phyloP scores from a whole-genome alignment of 1,140 invertebrate species.

The Drosophila tristis region DNA sequence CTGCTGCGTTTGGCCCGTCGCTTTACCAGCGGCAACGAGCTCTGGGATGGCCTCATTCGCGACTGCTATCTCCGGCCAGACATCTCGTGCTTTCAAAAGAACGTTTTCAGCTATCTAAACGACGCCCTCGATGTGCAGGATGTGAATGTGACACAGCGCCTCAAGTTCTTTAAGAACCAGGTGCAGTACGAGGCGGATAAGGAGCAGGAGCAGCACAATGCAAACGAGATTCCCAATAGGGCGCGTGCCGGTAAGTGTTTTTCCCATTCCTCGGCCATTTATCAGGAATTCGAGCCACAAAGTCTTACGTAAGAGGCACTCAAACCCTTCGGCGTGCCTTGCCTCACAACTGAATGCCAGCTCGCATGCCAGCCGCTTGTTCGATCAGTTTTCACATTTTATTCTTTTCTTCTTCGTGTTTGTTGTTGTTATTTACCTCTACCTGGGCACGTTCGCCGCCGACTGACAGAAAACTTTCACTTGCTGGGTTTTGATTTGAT shows the following conservation, averaged over 20 bases:
- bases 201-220: conserved; percentile 54
- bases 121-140: conserved; percentile 87
- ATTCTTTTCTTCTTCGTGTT: conserved; percentile 72
- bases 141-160: conserved; percentile 88
- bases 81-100: conserved; percentile 90
- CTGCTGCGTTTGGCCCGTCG: conserved; percentile 67
- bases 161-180: conserved; percentile 89
- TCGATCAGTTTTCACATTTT: conserved; percentile 63
- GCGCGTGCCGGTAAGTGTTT: conserved; percentile 62
- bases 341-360: not conserved
- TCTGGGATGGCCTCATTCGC: conserved; percentile 89
- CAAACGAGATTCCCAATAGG: conserved; percentile 29
- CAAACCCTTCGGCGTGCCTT: conserved; percentile 14
- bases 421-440: conserved; percentile 72
- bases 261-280: not conserved
- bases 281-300: conserved; percentile 4
- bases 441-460: conserved; percentile 55
- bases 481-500: conserved; percentile 76
- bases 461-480: conserved; percentile 60
- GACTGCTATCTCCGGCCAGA: conserved; percentile 88
- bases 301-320: conserved; percentile 37
- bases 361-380: not conserved
- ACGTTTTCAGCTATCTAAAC: conserved; percentile 89
- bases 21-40: conserved; percentile 87
- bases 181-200: conserved; percentile 85